These are phyloP conservation scores for Agelastica alni DNA, from an alignment of 2,888 invertebrate species.

Conservation along the genomic window DNA sequence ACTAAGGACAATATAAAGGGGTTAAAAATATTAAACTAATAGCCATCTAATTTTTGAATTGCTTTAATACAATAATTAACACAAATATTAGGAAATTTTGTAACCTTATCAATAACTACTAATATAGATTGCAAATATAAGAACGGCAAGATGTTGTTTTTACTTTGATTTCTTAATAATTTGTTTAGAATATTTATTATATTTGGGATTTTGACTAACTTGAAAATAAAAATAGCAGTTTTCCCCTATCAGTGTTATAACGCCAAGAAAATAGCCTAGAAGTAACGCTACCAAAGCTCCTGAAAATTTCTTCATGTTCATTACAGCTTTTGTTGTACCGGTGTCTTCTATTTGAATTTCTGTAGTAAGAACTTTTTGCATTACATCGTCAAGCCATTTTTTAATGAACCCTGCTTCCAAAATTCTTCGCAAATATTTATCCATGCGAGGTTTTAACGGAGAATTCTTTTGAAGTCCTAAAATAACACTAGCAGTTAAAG, in stretches of 20 bases:
- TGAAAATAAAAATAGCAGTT: constrained; percentile 69
- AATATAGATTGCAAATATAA: too few species aligned
- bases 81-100: too few species aligned
- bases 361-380: constrained; percentile 63
- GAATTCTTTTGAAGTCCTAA: constrained; percentile 79
- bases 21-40: too few species aligned
- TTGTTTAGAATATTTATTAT: constrained; percentile 67
- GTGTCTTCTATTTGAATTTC: constrained; percentile 57
- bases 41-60: too few species aligned
- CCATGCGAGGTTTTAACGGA: constrained; percentile 71
- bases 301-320: constrained; percentile 77
- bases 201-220: constrained; percentile 69
- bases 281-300: constrained; percentile 75
- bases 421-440: constrained; percentile 68
- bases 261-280: constrained; percentile 69
- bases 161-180: constrained; percentile 27
- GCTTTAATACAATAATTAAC: too few species aligned
- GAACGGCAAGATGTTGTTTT: too few species aligned
- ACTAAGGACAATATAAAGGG: too few species aligned
- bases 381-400: constrained; percentile 80
- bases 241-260: constrained; percentile 65
- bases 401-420: constrained; percentile 76
- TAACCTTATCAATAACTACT: too few species aligned
- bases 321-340: constrained; percentile 68
- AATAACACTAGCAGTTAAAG: too few species aligned